Evolutionary conservation across 2,113 vertebrate species (phyloP).

Genomic region (Pseudorectes ferrugineus): DNA sequence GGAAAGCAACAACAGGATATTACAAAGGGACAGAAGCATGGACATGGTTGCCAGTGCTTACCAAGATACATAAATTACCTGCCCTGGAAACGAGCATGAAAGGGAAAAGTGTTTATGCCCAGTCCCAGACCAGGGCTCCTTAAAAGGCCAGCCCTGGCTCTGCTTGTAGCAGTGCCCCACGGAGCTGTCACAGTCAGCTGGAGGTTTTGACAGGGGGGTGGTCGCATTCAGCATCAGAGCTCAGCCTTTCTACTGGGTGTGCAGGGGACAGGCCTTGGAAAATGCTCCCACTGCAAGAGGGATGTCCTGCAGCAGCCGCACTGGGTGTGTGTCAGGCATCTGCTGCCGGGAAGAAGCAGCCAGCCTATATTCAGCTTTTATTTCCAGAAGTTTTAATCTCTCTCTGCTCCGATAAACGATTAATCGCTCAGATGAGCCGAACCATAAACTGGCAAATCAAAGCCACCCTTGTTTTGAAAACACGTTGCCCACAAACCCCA

Average conservation of each 20-base stretch:
- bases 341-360: neutral
- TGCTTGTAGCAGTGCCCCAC: neutral
- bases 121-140: neutral
- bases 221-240: neutral
- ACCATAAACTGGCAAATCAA: conserved; percentile 35
- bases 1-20: conserved; percentile 59
- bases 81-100: neutral
- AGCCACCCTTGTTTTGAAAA: conserved; percentile 16
- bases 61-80: conserved; percentile 36
- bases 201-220: neutral
- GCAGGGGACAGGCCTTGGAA: neutral
- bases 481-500: neutral
- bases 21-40: conserved; percentile 10
- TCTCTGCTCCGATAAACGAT: neutral
- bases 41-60: neutral
- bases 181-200: neutral
- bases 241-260: neutral
- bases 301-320: rapidly evolving
- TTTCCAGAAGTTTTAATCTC: neutral
- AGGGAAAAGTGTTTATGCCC: neutral
- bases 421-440: neutral
- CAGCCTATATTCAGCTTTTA: neutral
- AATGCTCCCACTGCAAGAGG: neutral
- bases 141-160: neutral
- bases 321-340: neutral